A percentile compares a stretch with the other conserved stretches of the same genome.
These are phyloP conservation scores for Nomia melanderi DNA, from an alignment of 1,140 invertebrate genomes.

Conservation along the genomic window DNA sequence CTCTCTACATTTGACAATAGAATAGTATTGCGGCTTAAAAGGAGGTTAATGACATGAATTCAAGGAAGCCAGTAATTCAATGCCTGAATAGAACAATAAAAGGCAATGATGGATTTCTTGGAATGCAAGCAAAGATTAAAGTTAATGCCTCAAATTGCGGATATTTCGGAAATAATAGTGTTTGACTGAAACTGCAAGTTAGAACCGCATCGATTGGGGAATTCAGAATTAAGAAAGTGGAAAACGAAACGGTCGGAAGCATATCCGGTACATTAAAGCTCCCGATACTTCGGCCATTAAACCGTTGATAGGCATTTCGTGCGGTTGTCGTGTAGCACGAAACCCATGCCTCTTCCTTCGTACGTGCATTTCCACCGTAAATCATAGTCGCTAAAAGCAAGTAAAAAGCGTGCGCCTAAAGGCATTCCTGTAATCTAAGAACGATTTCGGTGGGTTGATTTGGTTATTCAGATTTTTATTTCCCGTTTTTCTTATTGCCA, in stretches of 20 bases:
- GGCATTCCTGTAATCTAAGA: not conserved
- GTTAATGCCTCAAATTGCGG: not conserved
- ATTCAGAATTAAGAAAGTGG: not conserved
- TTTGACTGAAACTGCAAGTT: not conserved
- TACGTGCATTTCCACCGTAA: not conserved
- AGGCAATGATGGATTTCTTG: not conserved
- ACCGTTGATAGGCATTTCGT: conserved; percentile 18
- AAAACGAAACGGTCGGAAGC: not conserved
- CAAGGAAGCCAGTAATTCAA: too few relatives aligned
- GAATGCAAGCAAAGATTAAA: not conserved
- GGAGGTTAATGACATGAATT: too few relatives aligned
- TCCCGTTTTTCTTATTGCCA: too few relatives aligned
- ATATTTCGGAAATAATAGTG: not conserved
- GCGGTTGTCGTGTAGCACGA: conserved; percentile 23
- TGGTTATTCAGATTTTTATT: too few relatives aligned
- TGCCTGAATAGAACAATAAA: not conserved
- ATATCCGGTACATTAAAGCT: not conserved
- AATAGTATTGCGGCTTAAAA: too few relatives aligned
- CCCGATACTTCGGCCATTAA: conserved; percentile 1
- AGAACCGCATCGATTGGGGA: not conserved
- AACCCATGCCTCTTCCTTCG: not conserved
- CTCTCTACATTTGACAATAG: too few relatives aligned
- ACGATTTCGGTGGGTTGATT: not conserved
- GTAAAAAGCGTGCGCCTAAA: not conserved
- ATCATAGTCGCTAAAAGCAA: not conserved